Base-by-base conservation (phyloP, 2,888 invertebrate species). In the Sturmia bella region DNA sequence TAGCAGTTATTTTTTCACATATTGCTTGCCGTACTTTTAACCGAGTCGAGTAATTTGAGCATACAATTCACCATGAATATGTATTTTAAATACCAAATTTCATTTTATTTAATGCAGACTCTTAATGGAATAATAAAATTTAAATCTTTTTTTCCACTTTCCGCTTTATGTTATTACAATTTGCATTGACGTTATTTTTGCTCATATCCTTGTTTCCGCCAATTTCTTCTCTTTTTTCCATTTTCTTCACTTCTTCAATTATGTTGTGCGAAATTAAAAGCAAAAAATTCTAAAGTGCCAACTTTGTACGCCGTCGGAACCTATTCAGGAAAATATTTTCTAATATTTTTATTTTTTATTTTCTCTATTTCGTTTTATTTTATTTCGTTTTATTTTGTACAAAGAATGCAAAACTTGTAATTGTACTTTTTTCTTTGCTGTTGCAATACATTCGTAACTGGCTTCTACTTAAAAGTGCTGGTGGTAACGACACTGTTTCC, bases 291-390 rank as follows among this genome's bases (percentile, higher is more conserved):
- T 57, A 66, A 78, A 79, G 78, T 66, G 66, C 72, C 78, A 79
- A 79, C 78, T 79, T 70, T 72, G 72, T 79, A 73, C 66, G 37
- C 43, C 72, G 66, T 27, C 78, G 66, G 78, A 79, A 68, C 78
- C 72, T 79, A 66, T 57, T 79, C 78, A 79, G 78, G 72, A 79
- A 73, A 63, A 73, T 45, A 57, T 66, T 73, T 79, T 73, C 72
- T 45, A 73, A 59, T 68, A 78, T 5, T 13, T 64, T 64, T 69
- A 21, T 56, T 27, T 27, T n/a, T 19, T 41, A 9, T 7, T 17
- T 75, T 63, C 54, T 21, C 1, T 50, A 15, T 59, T 50, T 66
- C 19, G 17, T 50, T 59, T 37, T 63, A 1, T 56, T 63, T 70
- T 27, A 37, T 57, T 66, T 39, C 41, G 7, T 37, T 43, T 7